Conservation (phyloP, 2,888 invertebrate species). For the Drosophila quinaria region DNA sequence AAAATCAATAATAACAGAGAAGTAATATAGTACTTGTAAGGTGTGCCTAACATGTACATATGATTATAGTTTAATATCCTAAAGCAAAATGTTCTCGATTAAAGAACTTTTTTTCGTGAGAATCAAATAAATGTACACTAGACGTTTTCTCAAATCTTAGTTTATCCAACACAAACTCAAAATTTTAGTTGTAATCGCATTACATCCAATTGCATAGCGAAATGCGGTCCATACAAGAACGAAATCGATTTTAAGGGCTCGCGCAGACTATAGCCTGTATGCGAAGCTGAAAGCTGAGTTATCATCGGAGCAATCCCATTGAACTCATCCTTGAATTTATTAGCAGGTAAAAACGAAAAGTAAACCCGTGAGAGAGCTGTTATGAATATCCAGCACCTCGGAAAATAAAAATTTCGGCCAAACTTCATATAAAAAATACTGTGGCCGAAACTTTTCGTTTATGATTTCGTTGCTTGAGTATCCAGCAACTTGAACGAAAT, state of each 20-base stretch:
- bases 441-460: no score
- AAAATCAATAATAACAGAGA: not conserved
- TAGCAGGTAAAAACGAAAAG: no score
- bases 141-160: not conserved
- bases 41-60: not conserved
- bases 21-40: not conserved
- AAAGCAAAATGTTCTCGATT: not conserved
- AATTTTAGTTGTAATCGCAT: not conserved
- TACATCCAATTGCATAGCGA: no score
- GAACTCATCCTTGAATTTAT: no score
- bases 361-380: no score
- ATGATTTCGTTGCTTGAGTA: no score
- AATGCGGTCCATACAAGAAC: not conserved
- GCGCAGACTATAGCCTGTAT: not conserved
- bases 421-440: no score
- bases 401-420: no score
- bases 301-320: no score
- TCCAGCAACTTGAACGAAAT: no score
- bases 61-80: not conserved
- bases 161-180: not conserved
- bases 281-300: no score
- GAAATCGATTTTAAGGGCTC: not conserved
- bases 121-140: not conserved
- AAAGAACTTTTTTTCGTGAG: not conserved
- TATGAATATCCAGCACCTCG: no score